Evolutionary conservation across 2,888 invertebrate genomes (phyloP).

Genomic region (Metellina segmentata): DNA sequence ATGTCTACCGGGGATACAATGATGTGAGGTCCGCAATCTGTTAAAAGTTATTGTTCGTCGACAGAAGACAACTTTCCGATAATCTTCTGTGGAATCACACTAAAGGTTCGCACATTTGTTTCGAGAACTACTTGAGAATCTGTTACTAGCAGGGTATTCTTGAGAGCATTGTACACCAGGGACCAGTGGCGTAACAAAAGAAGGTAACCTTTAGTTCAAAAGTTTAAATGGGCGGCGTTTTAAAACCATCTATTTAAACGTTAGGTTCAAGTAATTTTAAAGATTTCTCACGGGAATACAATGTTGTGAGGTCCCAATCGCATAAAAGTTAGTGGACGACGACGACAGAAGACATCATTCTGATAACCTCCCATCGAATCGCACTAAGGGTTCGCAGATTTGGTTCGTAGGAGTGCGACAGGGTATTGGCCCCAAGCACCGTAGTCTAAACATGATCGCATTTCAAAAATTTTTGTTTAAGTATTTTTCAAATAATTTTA

Average conservation of each 20-base stretch:
- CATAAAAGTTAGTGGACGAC: background rate
- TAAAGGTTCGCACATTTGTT: too few relatives aligned
- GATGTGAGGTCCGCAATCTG: background rate
- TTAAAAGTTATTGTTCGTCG: background rate
- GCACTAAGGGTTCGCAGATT: background rate
- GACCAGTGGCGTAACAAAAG: too few relatives aligned
- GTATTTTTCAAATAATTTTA: background rate
- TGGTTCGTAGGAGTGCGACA: too few relatives aligned
- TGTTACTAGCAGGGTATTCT: too few relatives aligned
- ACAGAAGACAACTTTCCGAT: background rate
- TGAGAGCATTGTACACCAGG: too few relatives aligned
- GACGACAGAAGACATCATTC: background rate
- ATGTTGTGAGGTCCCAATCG: background rate
- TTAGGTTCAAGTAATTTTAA: background rate
- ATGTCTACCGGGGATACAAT: background rate
- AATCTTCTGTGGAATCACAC: background rate
- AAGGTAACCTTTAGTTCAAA: too few relatives aligned
- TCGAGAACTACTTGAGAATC: too few relatives aligned
- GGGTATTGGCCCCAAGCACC: too few relatives aligned
- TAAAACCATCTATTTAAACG: too few relatives aligned
- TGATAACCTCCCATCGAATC: background rate
- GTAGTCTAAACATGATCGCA: too few relatives aligned
- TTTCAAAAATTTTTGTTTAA: too few relatives aligned
- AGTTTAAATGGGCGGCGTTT: too few relatives aligned
- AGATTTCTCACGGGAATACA: background rate